Base-by-base conservation (phyloP, 2,797 vertebrate genomes). In the Carapus acus region DNA sequence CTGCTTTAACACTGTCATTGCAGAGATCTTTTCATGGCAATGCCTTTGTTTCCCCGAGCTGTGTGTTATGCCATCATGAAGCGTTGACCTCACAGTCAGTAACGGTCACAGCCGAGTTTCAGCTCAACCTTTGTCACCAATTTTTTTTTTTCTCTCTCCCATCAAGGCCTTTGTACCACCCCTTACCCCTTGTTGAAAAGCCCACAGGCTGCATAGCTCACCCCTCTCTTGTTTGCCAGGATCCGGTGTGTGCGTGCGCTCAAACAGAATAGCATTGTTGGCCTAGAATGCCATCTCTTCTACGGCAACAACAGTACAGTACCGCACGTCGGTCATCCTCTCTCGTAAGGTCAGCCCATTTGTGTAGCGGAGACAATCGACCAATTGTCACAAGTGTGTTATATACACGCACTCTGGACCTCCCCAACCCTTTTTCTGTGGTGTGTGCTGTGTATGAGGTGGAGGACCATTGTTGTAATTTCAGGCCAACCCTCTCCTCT, bases 331-430 rank as follows among this genome's bases (percentile, higher is more conserved):
- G 44, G 64, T 65, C 46, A 17, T 69, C 13, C 62, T 38, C 40
- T 72, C 39, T 36, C 53, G 55, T 73, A 67, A 57, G 61, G 70
- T 73, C 73, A 78, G 53, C 20, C 43, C 29, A 56, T 47, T 59
- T 65, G 57, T 45, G 67, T 5, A 23, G 41, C 36, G 16, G 54
- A 60, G 40, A 85, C 83, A 86, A 82, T 69, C 50, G 29, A 31
- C 40, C 62, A 62, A 74, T 81, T 85, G 82, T 85, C 75, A 71
- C 54, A 62, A 22, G 20, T 42, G 42, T 31, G 56, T 36, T 47
- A 60, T 20, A 48, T 22, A 36, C 23, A 29, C 43, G 29, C 27
- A 44, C 29, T 39, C 15, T 49, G 12, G 24, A 64, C 47, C 61
- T 49, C 40, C 49, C 33, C 16, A n/a, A n/a, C n/a, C n/a, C n/a